A percentile compares a stretch with the other conserved stretches of the same genome.
Conservation (phyloP, 2,888 invertebrate species). For the Loripinus fragilis region DNA sequence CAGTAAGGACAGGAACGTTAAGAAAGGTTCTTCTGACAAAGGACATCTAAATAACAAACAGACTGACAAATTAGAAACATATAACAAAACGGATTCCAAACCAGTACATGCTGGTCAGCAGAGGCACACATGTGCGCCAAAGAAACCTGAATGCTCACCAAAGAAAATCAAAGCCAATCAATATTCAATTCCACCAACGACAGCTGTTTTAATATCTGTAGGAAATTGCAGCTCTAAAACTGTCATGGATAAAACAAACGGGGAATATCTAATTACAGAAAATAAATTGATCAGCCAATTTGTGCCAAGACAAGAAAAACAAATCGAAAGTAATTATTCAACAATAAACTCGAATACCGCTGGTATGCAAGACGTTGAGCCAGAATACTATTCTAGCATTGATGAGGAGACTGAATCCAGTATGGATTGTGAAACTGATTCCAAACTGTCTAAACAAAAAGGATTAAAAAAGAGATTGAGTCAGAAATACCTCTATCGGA, state of each 20-base stretch:
- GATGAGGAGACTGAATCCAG: neutral
- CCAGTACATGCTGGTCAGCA: neutral
- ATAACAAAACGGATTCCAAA: neutral
- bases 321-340: neutral
- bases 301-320: neutral
- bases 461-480: neutral
- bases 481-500: neutral
- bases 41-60: no score
- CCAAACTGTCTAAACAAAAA: neutral
- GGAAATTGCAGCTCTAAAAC: constrained; percentile 10
- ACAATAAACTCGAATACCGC: neutral
- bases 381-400: neutral
- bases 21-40: no score
- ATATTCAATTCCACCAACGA: constrained; percentile 4
- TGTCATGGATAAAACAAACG: constrained; percentile 16
- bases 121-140: neutral
- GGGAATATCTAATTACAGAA: constrained; percentile 2
- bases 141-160: neutral
- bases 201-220: neutral
- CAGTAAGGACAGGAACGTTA: no score
- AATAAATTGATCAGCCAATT: constrained; percentile 9
- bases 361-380: neutral
- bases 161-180: neutral
- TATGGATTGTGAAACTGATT: neutral
- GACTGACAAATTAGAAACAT: no score